Base-by-base conservation (phyloP, 2,113 vertebrate genomes). In the Megatriorchis doriae region DNA sequence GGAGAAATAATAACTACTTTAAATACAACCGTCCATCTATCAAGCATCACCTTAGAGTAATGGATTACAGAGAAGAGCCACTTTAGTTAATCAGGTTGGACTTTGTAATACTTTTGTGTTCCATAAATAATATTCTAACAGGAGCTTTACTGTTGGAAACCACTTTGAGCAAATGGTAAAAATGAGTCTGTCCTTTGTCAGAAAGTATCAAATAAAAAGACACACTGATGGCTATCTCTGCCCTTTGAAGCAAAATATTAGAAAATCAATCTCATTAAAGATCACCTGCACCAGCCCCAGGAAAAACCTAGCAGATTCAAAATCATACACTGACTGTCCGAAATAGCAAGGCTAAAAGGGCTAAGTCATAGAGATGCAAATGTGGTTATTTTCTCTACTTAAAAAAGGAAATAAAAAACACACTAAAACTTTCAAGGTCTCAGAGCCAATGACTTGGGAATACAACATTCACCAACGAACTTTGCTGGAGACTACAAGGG, bases 31-130 rank as follows among this genome's bases (percentile, higher is more conserved):
- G 1, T 48, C 66, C 68, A 93, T 91, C 94, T 91, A 88, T 86
- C 95, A 93, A 81, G 61, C 58, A 89, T 48, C 82, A 73, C 61
- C n/a, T 80, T 67, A 80, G 47, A 87, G 67, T 85, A 94, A 96
- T 79, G 63, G 82, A 92, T 77, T 88, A 96, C 36, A 71, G 38
- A 73, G 81, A 95, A 93, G 81, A 95, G 66, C 80, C 96, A 96
- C 95, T 97, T 97, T 91, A 96, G 86, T 93, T 96, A 96, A 96
- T 97, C 94, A 92, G 71, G 73, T 59, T 94, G 95, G 92, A 84
- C 45, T 93, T 95, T 9, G 80, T n/a, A 90, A 91, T 93, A 90
- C 45, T 92, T 94, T 40, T 67, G 40, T 56, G 42, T 75, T 91
- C 74, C 80, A 97, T 96, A 97, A 97, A 95, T 95, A 96, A 97